Conservation (phyloP, 2,113 vertebrate genomes). For the Actenoides lindsayi region DNA sequence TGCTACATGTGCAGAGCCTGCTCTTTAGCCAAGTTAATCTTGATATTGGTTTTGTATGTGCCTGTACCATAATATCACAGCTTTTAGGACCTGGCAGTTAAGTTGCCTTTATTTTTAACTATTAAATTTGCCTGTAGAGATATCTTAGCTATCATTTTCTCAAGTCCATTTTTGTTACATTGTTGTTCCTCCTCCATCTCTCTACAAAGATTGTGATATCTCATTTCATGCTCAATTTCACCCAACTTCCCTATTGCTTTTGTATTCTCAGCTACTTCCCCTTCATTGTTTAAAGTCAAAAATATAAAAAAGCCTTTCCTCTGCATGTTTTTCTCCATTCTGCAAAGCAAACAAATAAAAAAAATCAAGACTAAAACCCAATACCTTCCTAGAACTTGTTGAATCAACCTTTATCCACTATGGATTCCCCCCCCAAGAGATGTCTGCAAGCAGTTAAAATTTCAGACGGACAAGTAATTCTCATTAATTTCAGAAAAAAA, state of each 20-base stretch:
- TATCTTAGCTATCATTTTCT: neutral
- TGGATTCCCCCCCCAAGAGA: neutral
- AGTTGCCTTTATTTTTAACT: constrained; percentile 2
- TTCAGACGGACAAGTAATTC: neutral
- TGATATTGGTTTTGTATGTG: neutral
- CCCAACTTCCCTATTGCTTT: constrained; percentile 32
- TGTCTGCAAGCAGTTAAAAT: neutral
- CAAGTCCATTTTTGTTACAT: constrained; percentile 13
- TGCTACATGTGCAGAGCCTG: neutral
- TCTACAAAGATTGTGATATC: constrained; percentile 33
- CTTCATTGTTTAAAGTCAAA: neutral
- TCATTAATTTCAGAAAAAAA: neutral
- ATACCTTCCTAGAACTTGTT: neutral
- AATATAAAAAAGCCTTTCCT: neutral
- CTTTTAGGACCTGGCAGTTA: neutral
- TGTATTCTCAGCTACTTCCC: neutral
- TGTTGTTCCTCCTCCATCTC: neutral
- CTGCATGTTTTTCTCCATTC: neutral
- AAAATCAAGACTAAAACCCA: neutral
- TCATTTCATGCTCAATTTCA: constrained; percentile 66
- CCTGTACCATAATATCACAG: neutral
- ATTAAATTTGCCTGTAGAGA: neutral
- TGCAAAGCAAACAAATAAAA: neutral
- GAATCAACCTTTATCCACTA: neutral
- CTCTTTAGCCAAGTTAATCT: neutral